Percentiles rank a stretch among this genome's conserved stretches.
These are phyloP conservation scores for Chrysotoxum bicinctum DNA, from an alignment of 2,888 invertebrate species.

Conservation along the genomic window DNA sequence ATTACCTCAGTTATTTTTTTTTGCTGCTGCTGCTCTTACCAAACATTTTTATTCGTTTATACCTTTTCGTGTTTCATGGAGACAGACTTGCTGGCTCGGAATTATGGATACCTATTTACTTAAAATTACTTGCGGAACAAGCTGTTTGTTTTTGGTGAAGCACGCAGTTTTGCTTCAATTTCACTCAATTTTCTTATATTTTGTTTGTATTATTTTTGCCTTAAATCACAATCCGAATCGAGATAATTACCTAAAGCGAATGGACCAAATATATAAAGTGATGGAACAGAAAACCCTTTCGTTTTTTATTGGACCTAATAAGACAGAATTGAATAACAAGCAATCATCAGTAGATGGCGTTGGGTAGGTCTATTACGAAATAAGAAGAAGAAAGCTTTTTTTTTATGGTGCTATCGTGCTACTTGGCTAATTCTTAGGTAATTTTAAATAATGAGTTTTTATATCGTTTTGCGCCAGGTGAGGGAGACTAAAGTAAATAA, in stretches of 20 bases:
- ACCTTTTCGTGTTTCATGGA: background rate
- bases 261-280: constrained; percentile 34
- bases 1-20: constrained; percentile 11
- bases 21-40: constrained; percentile 29
- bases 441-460: constrained; percentile 5
- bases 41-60: constrained; percentile 23
- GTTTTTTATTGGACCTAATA: constrained; percentile 46
- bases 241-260: constrained; percentile 48
- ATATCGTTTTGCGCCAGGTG: background rate
- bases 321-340: constrained; percentile 47
- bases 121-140: constrained; percentile 46
- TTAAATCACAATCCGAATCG: constrained; percentile 57
- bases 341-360: too few relatives aligned
- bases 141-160: constrained; percentile 44
- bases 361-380: constrained; percentile 1
- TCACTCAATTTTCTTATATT: constrained; percentile 51
- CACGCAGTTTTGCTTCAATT: constrained; percentile 54
- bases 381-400: constrained; percentile 33
- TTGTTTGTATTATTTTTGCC: constrained; percentile 27
- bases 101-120: constrained; percentile 49
- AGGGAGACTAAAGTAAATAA: background rate
- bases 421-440: constrained; percentile 21
- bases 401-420: background rate
- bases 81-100: background rate
- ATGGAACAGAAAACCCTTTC: constrained; percentile 34